A percentile compares a stretch with the other conserved stretches of the same genome.
Evolutionary conservation across 2,888 invertebrate genomes (phyloP).

Genomic region (Pseudococcus longispinus): DNA sequence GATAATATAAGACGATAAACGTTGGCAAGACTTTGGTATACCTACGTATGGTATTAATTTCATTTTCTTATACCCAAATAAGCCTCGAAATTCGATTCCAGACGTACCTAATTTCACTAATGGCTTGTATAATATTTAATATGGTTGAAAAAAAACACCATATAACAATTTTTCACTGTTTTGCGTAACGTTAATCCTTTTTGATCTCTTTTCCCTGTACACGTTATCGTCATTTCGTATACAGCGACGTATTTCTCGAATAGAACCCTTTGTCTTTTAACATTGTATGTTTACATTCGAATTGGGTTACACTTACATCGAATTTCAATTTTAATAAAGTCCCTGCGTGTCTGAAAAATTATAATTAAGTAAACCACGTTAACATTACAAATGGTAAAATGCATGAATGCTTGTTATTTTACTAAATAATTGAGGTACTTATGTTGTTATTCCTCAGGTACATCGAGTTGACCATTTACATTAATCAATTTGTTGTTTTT

Average conservation of each 20-base stretch:
- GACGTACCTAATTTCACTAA: constrained; percentile 34
- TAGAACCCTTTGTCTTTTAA: constrained; percentile 4
- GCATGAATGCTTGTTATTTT: neutral
- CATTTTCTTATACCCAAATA: constrained; percentile 23
- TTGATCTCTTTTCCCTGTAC: constrained; percentile 36
- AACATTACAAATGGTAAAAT: neutral
- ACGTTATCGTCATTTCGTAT: constrained; percentile 23
- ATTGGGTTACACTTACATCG: constrained; percentile 14
- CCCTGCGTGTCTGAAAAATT: constrained; percentile 8
- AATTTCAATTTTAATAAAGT: constrained; percentile 34
- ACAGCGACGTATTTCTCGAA: neutral
- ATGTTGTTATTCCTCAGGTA: neutral
- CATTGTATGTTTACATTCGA: constrained; percentile 26
- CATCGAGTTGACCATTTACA: neutral
- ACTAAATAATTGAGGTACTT: neutral
- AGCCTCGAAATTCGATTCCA: constrained; percentile 23
- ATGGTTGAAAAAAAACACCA: neutral
- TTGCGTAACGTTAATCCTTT: constrained; percentile 35
- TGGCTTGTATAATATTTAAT: constrained; percentile 23
- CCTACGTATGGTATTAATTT: constrained; percentile 1
- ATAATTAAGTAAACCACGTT: neutral
- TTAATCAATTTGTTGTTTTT: constrained; percentile 3
- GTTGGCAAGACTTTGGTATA: neutral
- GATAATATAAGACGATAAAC: neutral
- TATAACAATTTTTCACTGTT: neutral